phyloP scores from a whole-genome alignment of 2,888 invertebrate species.

The Dinocampus coccinellae region DNA sequence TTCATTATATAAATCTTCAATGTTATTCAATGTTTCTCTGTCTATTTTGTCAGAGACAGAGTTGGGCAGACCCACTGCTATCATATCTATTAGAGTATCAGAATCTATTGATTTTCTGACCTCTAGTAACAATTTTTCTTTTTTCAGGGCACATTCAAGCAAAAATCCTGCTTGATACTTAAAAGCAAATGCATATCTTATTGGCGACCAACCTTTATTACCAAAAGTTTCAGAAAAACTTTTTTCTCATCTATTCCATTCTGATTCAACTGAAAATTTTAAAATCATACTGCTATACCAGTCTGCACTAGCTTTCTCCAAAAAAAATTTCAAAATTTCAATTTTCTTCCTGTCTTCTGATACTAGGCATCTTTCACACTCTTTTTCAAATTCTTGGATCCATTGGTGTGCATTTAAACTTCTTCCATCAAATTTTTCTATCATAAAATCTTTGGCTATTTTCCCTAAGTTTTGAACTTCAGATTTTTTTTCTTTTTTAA shows the following conservation, averaged over 20 bases:
- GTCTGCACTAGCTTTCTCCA: conserved; percentile 43
- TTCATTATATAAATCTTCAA: too few species aligned
- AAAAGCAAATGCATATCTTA: too few species aligned
- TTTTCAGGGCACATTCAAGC: too few species aligned
- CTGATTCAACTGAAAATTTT: conserved; percentile 44
- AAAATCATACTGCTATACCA: conserved; percentile 47
- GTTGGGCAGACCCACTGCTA: too few species aligned
- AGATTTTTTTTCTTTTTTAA: conserved; percentile 12
- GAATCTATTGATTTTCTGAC: too few species aligned
- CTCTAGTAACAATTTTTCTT: too few species aligned
- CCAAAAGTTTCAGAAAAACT: conserved; percentile 50
- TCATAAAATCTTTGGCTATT: conserved; percentile 27
- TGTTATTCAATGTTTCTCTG: too few species aligned
- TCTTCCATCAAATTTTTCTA: conserved; percentile 23
- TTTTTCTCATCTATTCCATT: conserved; percentile 44
- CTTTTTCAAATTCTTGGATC: not conserved
- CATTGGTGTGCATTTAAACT: conserved; percentile 20
- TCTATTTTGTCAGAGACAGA: too few species aligned
- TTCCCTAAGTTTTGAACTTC: conserved; percentile 14
- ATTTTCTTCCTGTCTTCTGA: conserved; percentile 42
- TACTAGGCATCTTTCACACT: not conserved
- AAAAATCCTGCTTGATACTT: too few species aligned
- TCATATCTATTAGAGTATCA: too few species aligned
- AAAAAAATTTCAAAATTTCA: conserved; percentile 43
- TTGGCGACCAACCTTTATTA: not conserved